Evolutionary conservation across 1,140 invertebrate genomes (phyloP).

Genomic region (Macrotrachela quadricornifera): DNA sequence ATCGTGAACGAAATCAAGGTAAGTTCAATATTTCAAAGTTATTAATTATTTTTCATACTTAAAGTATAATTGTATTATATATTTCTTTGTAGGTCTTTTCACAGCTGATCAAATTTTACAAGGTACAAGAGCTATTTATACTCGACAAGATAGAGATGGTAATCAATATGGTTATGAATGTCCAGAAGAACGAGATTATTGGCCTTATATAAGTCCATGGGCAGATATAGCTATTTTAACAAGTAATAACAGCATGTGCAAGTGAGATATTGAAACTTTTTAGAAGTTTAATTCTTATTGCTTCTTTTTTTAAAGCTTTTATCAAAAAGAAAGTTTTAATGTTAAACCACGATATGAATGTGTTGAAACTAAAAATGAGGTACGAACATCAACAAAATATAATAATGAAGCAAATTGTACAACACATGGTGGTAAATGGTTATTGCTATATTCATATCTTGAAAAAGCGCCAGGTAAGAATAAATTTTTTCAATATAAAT

Average conservation of each 20-base stretch:
- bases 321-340: constrained; percentile 23
- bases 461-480: constrained; percentile 8
- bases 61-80: background rate
- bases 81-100: constrained; percentile 18
- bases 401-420: constrained; percentile 5
- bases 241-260: constrained; percentile 21
- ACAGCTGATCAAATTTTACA: constrained; percentile 25
- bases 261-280: constrained; percentile 11
- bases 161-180: constrained; percentile 26
- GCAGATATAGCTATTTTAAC: constrained; percentile 25
- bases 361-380: constrained; percentile 13
- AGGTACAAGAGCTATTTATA: constrained; percentile 20
- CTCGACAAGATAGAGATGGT: constrained; percentile 22
- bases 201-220: constrained; percentile 27
- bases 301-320: constrained; percentile 17
- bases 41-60: background rate
- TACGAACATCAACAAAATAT: constrained; percentile 6
- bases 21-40: background rate
- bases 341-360: constrained; percentile 19
- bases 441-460: constrained; percentile 1
- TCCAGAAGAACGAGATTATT: constrained; percentile 26
- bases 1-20: constrained; percentile 24
- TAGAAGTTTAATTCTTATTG: background rate
- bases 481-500: background rate
- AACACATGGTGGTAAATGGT: constrained; percentile 6